These are phyloP conservation scores for Oreohelix idahoensis DNA, from an alignment of 1,140 invertebrate species.

Conservation along the genomic window DNA sequence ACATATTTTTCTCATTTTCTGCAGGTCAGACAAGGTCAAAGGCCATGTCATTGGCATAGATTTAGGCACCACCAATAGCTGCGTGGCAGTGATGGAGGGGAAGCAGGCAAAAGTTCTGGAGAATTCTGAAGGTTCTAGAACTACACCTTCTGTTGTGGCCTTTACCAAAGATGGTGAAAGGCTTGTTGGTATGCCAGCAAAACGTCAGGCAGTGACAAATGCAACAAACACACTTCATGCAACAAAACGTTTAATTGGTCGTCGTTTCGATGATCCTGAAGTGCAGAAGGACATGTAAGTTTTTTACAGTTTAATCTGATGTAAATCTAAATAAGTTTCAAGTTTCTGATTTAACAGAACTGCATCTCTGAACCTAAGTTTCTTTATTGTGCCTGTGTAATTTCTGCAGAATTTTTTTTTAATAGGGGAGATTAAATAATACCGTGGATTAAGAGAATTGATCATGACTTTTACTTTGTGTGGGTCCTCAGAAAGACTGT, in stretches of 20 bases:
- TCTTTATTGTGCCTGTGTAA: too few relatives aligned
- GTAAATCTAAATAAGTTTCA: too few relatives aligned
- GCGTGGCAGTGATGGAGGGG: conserved; percentile 97
- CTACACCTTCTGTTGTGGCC: conserved; percentile 96
- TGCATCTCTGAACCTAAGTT: too few relatives aligned
- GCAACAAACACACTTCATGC: conserved; percentile 98
- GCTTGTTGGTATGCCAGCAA: conserved; percentile 97
- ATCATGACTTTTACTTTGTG: too few relatives aligned
- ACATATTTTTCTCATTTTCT: too few relatives aligned
- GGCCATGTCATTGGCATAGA: conserved; percentile 98
- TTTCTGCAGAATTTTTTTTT: too few relatives aligned
- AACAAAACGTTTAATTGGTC: conserved; percentile 97
- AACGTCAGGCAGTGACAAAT: conserved; percentile 98
- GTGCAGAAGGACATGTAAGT: conserved; percentile 95
- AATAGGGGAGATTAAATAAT: too few relatives aligned
- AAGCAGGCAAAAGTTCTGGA: conserved; percentile 91
- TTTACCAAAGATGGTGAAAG: conserved; percentile 92
- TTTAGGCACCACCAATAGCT: conserved; percentile 97
- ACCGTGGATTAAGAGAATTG: too few relatives aligned
- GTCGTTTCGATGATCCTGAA: conserved; percentile 94
- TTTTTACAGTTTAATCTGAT: too few relatives aligned
- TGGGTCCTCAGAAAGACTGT: conserved; percentile 87
- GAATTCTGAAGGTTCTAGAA: conserved; percentile 92
- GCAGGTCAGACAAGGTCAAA: conserved; percentile 83
- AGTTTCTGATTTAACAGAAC: too few relatives aligned